Evolutionary conservation across 2,888 invertebrate species (phyloP), one percentile per base, ranked within the genome.

Genomic region (Unio delphinus): DNA sequence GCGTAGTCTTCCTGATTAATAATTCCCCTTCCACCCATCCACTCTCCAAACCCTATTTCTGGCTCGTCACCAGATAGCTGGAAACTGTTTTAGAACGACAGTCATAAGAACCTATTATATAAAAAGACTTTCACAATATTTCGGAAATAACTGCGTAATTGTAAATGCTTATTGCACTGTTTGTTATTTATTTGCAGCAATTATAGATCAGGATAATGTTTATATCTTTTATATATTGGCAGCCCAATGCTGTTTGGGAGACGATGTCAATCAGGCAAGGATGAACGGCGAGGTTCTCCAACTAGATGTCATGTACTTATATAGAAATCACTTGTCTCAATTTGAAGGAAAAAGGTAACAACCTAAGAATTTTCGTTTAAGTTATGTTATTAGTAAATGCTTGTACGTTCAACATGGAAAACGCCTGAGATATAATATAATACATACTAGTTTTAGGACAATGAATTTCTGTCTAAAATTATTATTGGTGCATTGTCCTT

Each of bases 231-330:
- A 94, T 91, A 93, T 95, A 78, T 94, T 97, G 78, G 95, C 97
- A 1, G 96, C 95, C 0, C 91, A 96, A 4, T 98, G 97, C 97
- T 98, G 97, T 18, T 94, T 97, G 67, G 96, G 96, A 0, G 98
- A 98, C 87, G 97, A 96, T 26, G 95, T 97, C 0, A 97, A 97
- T 96, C 97, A 97, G 89, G 97, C 97, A 70, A 7, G 7, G 34
- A 34, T 34, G 8, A 97, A 97, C 88, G 96, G 97, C 94, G 71
- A 69, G 65, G 6, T 8, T 30, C 7, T 58, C 1, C 23, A 23
- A 8, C 0, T 23, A 6, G 15, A 58, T 58, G 15, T 58, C 8
- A 23, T 58, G 1, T 23, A 8, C 58, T 23, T 15, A 7, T 58
- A 7, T 8, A 58, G 6, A 7, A 58, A 58, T 23, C 15, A n/a